Evolutionary conservation across 2,888 invertebrate species (phyloP).

Genomic region (Nasonovia ribisnigri): DNA sequence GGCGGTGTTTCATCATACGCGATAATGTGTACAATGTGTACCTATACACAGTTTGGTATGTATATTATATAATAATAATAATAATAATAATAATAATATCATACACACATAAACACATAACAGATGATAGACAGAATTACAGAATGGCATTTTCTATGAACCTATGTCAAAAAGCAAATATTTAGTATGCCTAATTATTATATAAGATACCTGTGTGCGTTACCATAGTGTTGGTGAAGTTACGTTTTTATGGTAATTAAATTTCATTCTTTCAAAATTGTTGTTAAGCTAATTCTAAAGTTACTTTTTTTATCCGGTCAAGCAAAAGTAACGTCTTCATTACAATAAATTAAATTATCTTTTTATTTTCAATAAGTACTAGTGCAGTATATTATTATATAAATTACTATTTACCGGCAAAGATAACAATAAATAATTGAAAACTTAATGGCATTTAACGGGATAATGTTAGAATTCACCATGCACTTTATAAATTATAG

Average conservation of each 20-base stretch:
- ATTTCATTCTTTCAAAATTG: neutral
- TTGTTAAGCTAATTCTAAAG: neutral
- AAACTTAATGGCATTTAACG: neutral
- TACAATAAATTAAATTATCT: no score
- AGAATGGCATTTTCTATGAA: neutral
- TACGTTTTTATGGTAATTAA: neutral
- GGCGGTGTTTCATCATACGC: neutral
- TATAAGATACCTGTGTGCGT: no score
- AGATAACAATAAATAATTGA: neutral
- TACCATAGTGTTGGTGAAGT: neutral
- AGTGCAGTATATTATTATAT: no score
- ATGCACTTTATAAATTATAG: neutral
- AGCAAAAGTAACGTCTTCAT: no score
- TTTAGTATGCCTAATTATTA: no score
- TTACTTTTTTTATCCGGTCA: neutral
- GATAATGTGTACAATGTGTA: neutral
- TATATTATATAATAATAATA: neutral
- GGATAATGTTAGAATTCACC: neutral
- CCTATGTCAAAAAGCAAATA: neutral
- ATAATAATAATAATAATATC: neutral
- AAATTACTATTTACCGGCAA: no score
- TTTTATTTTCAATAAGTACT: no score
- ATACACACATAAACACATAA: neutral
- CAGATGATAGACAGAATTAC: neutral
- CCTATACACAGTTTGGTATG: neutral